Conservation (phyloP, 1,140 invertebrate genomes). For the Bombus confusus region DNA sequence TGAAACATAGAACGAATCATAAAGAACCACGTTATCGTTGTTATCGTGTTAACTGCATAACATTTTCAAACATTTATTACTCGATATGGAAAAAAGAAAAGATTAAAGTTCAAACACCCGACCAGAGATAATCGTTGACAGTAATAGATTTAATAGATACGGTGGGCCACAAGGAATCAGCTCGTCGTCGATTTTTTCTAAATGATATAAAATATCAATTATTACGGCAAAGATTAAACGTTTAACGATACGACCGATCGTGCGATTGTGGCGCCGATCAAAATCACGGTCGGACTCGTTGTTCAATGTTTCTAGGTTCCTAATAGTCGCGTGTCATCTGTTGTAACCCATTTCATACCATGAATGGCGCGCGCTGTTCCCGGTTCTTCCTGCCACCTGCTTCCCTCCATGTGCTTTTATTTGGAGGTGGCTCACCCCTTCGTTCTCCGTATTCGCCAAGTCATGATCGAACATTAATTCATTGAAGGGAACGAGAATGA, state of each 20-base stretch:
- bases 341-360: slow-evolving; percentile 78
- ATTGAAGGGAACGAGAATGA: slow-evolving; percentile 56
- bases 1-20: background rate
- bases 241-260: background rate
- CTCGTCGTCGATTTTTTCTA: background rate
- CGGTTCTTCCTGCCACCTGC: background rate
- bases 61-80: background rate
- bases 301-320: slow-evolving; percentile 61
- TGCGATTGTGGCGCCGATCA: background rate
- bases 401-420: background rate
- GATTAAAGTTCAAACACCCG: background rate
- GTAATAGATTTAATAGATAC: background rate
- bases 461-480: slow-evolving; percentile 46
- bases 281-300: background rate
- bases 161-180: background rate
- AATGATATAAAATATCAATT: background rate
- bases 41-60: background rate
- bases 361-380: slow-evolving; percentile 39
- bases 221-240: background rate
- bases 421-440: background rate
- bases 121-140: background rate
- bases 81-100: background rate
- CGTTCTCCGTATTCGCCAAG: background rate
- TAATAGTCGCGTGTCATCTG: slow-evolving; percentile 72
- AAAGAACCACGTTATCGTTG: background rate